These are phyloP conservation scores for Papilio machaon DNA, from an alignment of 1,140 invertebrate genomes.

Conservation along the genomic window DNA sequence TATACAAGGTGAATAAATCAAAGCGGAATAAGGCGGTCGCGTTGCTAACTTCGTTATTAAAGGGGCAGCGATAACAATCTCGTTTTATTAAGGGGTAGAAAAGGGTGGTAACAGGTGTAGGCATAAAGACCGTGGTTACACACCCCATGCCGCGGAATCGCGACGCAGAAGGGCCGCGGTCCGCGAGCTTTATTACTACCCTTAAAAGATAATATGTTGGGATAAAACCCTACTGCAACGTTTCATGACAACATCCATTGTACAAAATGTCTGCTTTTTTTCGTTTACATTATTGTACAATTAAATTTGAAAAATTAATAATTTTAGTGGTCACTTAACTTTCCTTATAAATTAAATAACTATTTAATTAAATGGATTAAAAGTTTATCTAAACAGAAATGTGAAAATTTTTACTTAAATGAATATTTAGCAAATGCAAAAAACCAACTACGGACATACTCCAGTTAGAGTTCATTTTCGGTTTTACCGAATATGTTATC, in stretches of 20 bases:
- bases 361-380: background rate
- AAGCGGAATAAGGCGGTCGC: constrained; percentile 13
- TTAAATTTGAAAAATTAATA: background rate
- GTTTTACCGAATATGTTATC: no score
- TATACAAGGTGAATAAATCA: background rate
- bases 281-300: background rate
- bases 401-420: background rate
- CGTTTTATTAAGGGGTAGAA: constrained; percentile 32
- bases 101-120: constrained; percentile 19
- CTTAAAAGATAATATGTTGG: constrained; percentile 42
- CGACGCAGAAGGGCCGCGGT: constrained; percentile 52
- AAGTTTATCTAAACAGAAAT: background rate
- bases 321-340: background rate
- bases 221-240: constrained; percentile 32
- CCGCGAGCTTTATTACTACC: constrained; percentile 54
- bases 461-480: background rate
- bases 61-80: constrained; percentile 27
- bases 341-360: background rate
- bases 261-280: background rate
- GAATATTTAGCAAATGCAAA: background rate
- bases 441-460: background rate
- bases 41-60: constrained; percentile 22
- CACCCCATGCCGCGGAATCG: constrained; percentile 35
- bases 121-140: constrained; percentile 20
- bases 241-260: constrained; percentile 24